These are phyloP conservation scores for Torymus tubicola DNA, from an alignment of 2,888 invertebrate genomes.

Conservation along the genomic window DNA sequence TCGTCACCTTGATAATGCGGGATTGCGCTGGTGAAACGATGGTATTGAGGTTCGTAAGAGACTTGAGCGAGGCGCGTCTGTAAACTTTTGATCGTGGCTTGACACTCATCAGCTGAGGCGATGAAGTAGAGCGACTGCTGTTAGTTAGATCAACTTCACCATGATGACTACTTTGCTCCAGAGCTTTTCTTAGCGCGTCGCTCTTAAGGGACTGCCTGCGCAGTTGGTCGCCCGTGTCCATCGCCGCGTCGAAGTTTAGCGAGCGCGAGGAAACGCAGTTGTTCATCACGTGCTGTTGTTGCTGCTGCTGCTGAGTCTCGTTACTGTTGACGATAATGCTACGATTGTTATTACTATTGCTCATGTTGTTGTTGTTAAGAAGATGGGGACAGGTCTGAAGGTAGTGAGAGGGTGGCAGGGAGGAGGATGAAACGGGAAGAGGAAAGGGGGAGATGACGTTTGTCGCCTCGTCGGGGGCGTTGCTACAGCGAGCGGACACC, in stretches of 20 bases:
- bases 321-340: constrained; percentile 12
- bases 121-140: constrained; percentile 66
- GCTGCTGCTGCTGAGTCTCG: too few species aligned
- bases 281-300: too few species aligned
- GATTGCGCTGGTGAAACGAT: constrained; percentile 55
- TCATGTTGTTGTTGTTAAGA: background rate
- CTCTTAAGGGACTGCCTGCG: constrained; percentile 31
- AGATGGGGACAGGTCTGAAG: constrained; percentile 42
- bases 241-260: too few species aligned
- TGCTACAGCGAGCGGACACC: constrained; percentile 28
- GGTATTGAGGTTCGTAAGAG: constrained; percentile 45
- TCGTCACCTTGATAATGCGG: constrained; percentile 37
- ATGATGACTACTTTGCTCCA: background rate
- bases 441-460: constrained; percentile 52
- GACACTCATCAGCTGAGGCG: constrained; percentile 66
- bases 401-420: constrained; percentile 47
- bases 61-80: constrained; percentile 70
- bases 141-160: constrained; percentile 7
- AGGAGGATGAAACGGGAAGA: constrained; percentile 32
- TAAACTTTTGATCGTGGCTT: constrained; percentile 70
- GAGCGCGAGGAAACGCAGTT: too few species aligned
- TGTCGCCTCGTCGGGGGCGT: constrained; percentile 73
- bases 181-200: background rate
- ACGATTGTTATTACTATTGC: constrained; percentile 23
- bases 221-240: background rate